phyloP scores from a whole-genome alignment of 2,888 invertebrate genomes.

The Synergus itoensis region DNA sequence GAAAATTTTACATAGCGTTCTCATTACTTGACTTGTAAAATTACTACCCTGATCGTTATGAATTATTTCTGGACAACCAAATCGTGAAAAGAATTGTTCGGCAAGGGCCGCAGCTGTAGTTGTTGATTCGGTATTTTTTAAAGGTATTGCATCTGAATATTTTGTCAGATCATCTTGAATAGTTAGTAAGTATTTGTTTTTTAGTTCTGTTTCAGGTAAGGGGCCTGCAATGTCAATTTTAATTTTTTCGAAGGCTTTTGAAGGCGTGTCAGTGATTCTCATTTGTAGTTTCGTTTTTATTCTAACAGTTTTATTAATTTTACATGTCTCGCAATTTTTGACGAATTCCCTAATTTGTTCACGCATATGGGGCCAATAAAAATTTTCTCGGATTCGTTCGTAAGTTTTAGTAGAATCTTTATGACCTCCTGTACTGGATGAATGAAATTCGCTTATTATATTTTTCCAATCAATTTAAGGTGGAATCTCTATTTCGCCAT shows the following conservation, averaged over 20 bases:
- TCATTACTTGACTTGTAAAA: slow-evolving; percentile 28
- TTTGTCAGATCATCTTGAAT: neutral
- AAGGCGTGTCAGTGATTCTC: no score
- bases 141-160: neutral
- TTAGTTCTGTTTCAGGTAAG: no score
- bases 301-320: neutral
- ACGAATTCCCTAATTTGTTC: neutral
- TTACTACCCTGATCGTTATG: slow-evolving; percentile 40
- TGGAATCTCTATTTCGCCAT: neutral
- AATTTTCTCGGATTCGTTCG: neutral
- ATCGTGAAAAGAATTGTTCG: slow-evolving; percentile 7
- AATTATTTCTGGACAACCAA: slow-evolving; percentile 29
- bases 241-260: no score
- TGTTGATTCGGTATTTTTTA: neutral
- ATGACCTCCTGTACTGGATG: neutral
- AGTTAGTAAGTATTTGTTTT: no score
- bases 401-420: neutral
- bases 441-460: neutral
- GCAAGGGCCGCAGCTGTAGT: slow-evolving; percentile 23
- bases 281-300: no score
- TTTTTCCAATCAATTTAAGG: neutral
- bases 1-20: no score
- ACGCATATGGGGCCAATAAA: neutral
- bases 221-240: no score
- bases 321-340: neutral